Conservation (phyloP, 2,888 invertebrate species). For the Criorhina ranunculi region DNA sequence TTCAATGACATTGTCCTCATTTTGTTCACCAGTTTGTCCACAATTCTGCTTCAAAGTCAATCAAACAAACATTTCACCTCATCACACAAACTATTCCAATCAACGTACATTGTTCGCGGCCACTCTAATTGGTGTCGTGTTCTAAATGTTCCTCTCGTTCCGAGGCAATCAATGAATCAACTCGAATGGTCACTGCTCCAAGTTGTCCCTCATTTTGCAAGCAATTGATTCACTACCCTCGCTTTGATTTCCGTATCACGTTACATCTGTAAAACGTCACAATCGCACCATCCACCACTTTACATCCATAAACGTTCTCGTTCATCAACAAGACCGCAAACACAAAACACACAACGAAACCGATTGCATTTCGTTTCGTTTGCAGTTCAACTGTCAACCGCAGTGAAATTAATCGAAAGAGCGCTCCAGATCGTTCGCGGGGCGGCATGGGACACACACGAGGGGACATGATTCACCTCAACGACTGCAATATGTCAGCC, state of each 20-base stretch:
- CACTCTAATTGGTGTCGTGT: constrained; percentile 7
- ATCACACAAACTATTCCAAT: background rate
- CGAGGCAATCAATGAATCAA: constrained; percentile 49
- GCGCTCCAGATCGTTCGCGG: constrained; percentile 30
- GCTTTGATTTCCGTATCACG: constrained; percentile 56
- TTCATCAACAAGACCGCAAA: constrained; percentile 63
- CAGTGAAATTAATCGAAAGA: constrained; percentile 68
- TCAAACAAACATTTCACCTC: background rate
- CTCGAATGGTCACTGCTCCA: constrained; percentile 5
- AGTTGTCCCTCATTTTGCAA: constrained; percentile 20
- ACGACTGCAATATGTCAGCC: constrained; percentile 58
- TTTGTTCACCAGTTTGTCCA: background rate
- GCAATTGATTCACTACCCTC: constrained; percentile 34
- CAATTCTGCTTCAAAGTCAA: background rate
- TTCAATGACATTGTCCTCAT: background rate
- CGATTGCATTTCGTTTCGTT: constrained; percentile 52
- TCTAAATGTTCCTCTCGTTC: constrained; percentile 5
- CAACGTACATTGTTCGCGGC: background rate
- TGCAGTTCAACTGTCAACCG: constrained; percentile 67
- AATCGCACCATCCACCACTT: background rate
- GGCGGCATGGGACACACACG: background rate
- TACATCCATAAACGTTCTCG: constrained; percentile 51
- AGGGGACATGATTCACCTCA: constrained; percentile 60
- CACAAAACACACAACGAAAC: constrained; percentile 32
- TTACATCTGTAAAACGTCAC: constrained; percentile 63